These are phyloP conservation scores for Taenioides sp. DNA, from an alignment of 2,797 vertebrate genomes.

Conservation along the genomic window DNA sequence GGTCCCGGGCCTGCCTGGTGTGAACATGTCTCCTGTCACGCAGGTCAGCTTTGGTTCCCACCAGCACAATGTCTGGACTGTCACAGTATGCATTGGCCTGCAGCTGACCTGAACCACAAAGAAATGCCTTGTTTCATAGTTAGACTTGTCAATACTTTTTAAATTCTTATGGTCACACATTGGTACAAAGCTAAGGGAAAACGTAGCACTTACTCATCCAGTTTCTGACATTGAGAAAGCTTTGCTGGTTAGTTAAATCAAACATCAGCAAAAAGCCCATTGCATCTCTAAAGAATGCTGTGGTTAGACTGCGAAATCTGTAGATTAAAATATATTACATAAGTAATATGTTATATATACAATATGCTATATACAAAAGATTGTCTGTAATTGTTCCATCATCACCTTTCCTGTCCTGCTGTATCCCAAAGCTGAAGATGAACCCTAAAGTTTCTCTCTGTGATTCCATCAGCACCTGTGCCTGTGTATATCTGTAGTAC, in stretches of 20 bases:
- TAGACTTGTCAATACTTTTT: background rate
- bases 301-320: conserved; percentile 94
- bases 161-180: background rate
- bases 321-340: background rate
- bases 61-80: conserved; percentile 91
- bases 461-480: conserved; percentile 80
- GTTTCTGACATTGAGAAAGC: conserved; percentile 94
- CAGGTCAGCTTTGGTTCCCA: conserved; percentile 93
- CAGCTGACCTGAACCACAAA: conserved; percentile 84
- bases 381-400: background rate
- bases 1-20: conserved; percentile 84
- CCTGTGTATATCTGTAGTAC: conserved; percentile 81
- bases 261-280: conserved; percentile 98
- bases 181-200: conserved; percentile 14
- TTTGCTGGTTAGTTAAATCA: conserved; percentile 94
- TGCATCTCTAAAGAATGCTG: conserved; percentile 96
- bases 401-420: conserved; percentile 92
- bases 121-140: conserved; percentile 10
- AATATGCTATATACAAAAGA: background rate
- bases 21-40: conserved; percentile 86
- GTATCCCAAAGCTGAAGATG: conserved; percentile 98
- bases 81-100: conserved; percentile 97
- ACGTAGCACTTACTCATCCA: conserved; percentile 91
- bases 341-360: background rate
- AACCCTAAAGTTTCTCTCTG: conserved; percentile 85